Evolutionary conservation across 1,140 invertebrate genomes (phyloP), one percentile per base, ranked within the genome.

Genomic region (Polyergus mexicanus): DNA sequence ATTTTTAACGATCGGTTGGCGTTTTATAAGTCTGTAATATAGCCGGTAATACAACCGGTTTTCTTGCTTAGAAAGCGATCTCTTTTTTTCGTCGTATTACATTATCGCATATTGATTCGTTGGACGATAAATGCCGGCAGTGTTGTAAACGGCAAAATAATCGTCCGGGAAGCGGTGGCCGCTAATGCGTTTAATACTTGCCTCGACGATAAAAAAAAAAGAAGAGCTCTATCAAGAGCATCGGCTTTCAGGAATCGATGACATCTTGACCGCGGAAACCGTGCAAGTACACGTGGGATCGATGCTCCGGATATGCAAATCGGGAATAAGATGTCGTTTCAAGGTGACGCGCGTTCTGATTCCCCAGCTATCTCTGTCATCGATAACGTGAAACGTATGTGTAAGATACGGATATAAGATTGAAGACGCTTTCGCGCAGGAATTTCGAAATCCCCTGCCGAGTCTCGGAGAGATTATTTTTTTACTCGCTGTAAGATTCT

Each of bases 21-120:
- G 62, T 89, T 84, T 89, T 65, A 60, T 38, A 83, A 89, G 68
- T 89, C 84, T 80, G 66, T 86, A 90, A 89, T 62, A 10, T 78
- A 89, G 51, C 84, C 65, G 71, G 47, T 62, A 41, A 71, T 38
- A 51, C 32, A 86, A 90, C 88, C 88, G 88, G 88, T 90, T 90
- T 86, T 47, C 69, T 86, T 86, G 72, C 88, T 75, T 84, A 81
- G 88, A 89, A 89, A 86, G 84, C 47, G 66, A 58, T 65, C 66
- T 54, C 78, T 58, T 87, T 85, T 85, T 80, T 85, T 80, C 54
- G 13, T 54, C 22, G 10, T 63, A 68, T 78, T 51, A 16, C 44
- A 62, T 28, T 87, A 85, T 84, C 80, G 62, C 41, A 19, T 38
- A 87, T 87, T 69, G 88, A 89, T 89, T 77, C 58, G 62, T 68